Conservation (phyloP, 2,888 invertebrate genomes). For the Eristalis intricaria region DNA sequence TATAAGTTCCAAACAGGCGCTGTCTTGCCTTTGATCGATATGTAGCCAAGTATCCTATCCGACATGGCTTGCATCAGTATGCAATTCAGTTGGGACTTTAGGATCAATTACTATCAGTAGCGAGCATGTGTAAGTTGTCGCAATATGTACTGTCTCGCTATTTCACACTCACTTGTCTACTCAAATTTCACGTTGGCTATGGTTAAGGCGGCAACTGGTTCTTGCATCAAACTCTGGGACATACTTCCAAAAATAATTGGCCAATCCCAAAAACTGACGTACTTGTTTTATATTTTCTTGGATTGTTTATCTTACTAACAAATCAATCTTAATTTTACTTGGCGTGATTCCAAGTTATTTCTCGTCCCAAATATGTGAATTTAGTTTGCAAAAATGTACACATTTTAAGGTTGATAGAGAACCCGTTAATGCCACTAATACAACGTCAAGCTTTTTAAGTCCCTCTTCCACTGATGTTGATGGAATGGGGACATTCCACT, state of each 20-base stretch:
- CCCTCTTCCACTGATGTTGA: not conserved
- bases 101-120: too few species aligned
- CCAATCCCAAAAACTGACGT: slow-evolving; percentile 47
- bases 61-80: slow-evolving; percentile 44
- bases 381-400: slow-evolving; percentile 44
- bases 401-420: slow-evolving; percentile 64
- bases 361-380: slow-evolving; percentile 74
- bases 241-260: slow-evolving; percentile 52
- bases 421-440: too few species aligned
- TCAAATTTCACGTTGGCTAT: too few species aligned
- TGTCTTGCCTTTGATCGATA: too few species aligned
- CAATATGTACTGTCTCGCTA: too few species aligned
- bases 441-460: not conserved
- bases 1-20: too few species aligned
- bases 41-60: not conserved
- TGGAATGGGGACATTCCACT: slow-evolving; percentile 54
- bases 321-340: slow-evolving; percentile 24
- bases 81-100: slow-evolving; percentile 24
- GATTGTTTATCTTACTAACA: slow-evolving; percentile 13
- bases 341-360: slow-evolving; percentile 50
- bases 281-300: slow-evolving; percentile 37
- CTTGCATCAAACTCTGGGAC: slow-evolving; percentile 41
- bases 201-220: not conserved
- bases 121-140: too few species aligned
- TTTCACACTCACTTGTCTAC: too few species aligned